Percentiles rank a stretch among this genome's conserved stretches.
Conservation (phyloP, 1,140 invertebrate species). For the Anthonomus grandis region DNA sequence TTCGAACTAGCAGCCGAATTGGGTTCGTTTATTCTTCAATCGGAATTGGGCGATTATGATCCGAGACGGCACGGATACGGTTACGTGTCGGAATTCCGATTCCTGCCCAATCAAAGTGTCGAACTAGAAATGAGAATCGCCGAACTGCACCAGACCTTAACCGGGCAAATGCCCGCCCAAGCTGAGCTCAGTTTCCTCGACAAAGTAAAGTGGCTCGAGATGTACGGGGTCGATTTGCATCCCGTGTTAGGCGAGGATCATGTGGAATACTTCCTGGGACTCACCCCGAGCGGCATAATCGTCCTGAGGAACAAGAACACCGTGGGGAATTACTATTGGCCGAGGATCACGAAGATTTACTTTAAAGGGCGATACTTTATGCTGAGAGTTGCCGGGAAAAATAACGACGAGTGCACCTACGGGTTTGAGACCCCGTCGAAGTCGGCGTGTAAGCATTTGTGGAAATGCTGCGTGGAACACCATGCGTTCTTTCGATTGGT, state of each 20-base stretch:
- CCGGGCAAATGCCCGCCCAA: slow-evolving; percentile 81
- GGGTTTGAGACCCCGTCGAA: slow-evolving; percentile 94
- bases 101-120: slow-evolving; percentile 89
- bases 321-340: slow-evolving; percentile 99
- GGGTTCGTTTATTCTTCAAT: slow-evolving; percentile 92
- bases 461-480: slow-evolving; percentile 98
- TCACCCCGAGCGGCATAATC: slow-evolving; percentile 96
- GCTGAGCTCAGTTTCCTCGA: slow-evolving; percentile 91
- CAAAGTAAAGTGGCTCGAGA: slow-evolving; percentile 93
- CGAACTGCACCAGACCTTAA: slow-evolving; percentile 82
- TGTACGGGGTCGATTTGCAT: slow-evolving; percentile 98
- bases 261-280: slow-evolving; percentile 92
- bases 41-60: slow-evolving; percentile 97
- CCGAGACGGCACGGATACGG: slow-evolving; percentile 80
- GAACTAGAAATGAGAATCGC: slow-evolving; percentile 86
- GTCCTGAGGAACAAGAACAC: slow-evolving; percentile 93
- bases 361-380: slow-evolving; percentile 96
- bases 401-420: slow-evolving; percentile 92
- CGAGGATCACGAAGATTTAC: slow-evolving; percentile 92
- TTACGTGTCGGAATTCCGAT: slow-evolving; percentile 96
- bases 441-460: slow-evolving; percentile 94
- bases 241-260: slow-evolving; percentile 95
- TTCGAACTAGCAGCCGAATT: slow-evolving; percentile 89
- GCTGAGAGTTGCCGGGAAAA: slow-evolving; percentile 92
- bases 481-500: slow-evolving; percentile 96